A percentile compares a stretch with the other conserved stretches of the same genome.
Evolutionary conservation across 2,888 invertebrate genomes (phyloP).

Genomic region (Tetanocera ferruginea): DNA sequence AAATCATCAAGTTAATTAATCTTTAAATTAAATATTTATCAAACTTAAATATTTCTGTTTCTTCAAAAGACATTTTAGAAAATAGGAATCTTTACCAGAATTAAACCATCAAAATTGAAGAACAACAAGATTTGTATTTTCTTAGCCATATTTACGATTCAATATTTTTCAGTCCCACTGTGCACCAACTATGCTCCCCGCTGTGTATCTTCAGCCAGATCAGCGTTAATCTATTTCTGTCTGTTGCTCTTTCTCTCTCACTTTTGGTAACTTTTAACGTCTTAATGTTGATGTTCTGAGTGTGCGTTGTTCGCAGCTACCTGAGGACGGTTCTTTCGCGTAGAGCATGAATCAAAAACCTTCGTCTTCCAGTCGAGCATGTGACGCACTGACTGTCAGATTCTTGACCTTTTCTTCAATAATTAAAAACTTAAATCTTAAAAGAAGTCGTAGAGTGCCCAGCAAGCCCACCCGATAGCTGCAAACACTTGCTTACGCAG

Average conservation of each 20-base stretch:
- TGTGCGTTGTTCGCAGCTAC: neutral
- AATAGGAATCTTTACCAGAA: no score
- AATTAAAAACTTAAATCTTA: conserved; percentile 27
- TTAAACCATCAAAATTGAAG: no score
- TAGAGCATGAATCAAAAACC: neutral
- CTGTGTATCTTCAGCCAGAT: neutral
- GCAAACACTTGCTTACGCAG: conserved; percentile 17
- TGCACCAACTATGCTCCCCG: neutral
- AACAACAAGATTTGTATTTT: no score
- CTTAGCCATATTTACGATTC: no score
- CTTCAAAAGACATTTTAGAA: no score
- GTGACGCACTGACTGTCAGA: neutral
- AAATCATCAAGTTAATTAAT: no score
- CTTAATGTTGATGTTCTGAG: neutral
- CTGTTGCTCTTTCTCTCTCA: neutral
- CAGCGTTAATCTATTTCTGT: neutral
- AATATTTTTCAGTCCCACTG: neutral
- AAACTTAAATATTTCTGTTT: no score
- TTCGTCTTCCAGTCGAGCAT: no score
- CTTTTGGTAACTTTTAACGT: neutral
- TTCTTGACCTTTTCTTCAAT: conserved; percentile 1
- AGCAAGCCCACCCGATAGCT: neutral
- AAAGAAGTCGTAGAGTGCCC: neutral
- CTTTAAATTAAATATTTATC: no score
- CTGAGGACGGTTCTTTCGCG: neutral